Evolutionary conservation across 2,888 invertebrate genomes (phyloP).

Genomic region (Nymphalis c-album): DNA sequence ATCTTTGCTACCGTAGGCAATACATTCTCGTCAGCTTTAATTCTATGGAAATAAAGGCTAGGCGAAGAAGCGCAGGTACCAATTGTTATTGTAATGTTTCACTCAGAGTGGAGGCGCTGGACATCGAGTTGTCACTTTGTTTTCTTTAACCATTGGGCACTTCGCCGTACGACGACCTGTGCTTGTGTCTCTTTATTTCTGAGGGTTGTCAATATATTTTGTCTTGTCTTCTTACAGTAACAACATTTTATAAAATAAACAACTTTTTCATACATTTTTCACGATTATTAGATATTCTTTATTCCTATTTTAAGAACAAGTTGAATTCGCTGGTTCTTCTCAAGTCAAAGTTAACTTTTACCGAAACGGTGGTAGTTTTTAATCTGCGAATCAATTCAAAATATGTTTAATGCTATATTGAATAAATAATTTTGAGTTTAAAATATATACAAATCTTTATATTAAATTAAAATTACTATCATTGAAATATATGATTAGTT

Average conservation of each 20-base stretch:
- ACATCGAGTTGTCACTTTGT: constrained; percentile 75
- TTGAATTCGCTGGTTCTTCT: no score
- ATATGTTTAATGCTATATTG: no score
- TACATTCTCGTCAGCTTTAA: constrained; percentile 45
- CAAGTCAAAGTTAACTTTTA: no score
- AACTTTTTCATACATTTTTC: neutral
- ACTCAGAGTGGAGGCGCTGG: constrained; percentile 58
- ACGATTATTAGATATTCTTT: no score
- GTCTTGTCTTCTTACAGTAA: neutral
- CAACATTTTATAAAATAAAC: no score
- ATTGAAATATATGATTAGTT: no score
- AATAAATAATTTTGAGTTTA: no score
- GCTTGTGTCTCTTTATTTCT: constrained; percentile 51
- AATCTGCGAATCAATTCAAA: no score
- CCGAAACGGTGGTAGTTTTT: no score
- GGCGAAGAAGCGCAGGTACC: constrained; percentile 31
- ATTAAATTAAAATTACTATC: no score
- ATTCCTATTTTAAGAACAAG: no score
- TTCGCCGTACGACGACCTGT: constrained; percentile 67
- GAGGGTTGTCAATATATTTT: constrained; percentile 52
- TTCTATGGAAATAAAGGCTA: constrained; percentile 47
- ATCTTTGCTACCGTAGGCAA: constrained; percentile 25
- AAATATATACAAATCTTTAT: neutral
- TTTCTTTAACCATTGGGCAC: constrained; percentile 73
- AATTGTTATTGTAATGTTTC: constrained; percentile 76